Percentiles rank a stretch among this genome's conserved stretches.
These are phyloP conservation scores for Sebastes minor DNA, from an alignment of 2,797 vertebrate genomes.

Conservation along the genomic window DNA sequence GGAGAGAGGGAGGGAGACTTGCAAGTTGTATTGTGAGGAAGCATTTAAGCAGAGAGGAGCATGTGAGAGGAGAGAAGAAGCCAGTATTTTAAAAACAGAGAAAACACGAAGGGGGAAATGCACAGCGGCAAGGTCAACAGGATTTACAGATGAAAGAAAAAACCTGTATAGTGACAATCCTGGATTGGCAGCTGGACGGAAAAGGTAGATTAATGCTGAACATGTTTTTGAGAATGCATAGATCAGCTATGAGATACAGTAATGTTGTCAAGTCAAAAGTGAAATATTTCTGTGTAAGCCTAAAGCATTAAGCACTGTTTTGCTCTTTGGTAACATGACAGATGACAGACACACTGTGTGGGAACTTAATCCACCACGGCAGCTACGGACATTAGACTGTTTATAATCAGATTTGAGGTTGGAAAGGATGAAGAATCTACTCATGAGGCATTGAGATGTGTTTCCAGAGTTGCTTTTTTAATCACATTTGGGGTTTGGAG, in stretches of 20 bases:
- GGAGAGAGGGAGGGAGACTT: conserved; percentile 29
- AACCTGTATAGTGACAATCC: neutral
- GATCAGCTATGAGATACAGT: neutral
- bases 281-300: neutral
- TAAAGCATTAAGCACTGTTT: neutral
- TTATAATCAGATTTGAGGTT: conserved; percentile 27
- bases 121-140: neutral
- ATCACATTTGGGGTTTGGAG: neutral
- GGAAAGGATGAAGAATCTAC: neutral
- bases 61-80: conserved; percentile 22
- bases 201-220: conserved; percentile 42
- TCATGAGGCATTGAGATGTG: neutral
- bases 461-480: neutral
- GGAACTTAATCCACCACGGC: conserved; percentile 17
- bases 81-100: conserved; percentile 10
- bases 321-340: neutral
- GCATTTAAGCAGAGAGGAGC: conserved; percentile 35
- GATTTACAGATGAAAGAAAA: neutral
- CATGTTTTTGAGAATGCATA: neutral
- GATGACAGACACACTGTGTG: conserved; percentile 3
- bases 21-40: conserved; percentile 41
- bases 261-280: neutral
- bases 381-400: neutral
- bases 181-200: conserved; percentile 12
- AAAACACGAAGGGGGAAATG: neutral